Evolutionary conservation across 2,888 invertebrate species (phyloP).

Genomic region (Agelastica alni): DNA sequence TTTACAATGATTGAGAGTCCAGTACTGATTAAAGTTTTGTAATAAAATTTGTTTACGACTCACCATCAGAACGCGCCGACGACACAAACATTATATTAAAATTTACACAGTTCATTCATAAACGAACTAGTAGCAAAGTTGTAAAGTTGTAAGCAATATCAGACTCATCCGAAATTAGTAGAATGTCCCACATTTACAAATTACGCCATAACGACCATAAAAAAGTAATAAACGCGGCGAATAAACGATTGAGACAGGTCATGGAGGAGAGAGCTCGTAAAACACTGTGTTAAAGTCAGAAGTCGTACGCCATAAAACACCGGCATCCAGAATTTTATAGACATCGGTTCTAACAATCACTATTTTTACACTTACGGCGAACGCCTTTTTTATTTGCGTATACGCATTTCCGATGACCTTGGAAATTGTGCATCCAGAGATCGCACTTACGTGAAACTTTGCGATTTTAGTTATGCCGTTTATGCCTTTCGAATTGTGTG

Average conservation of each 20-base stretch:
- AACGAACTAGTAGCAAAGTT: conserved; percentile 33
- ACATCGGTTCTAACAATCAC: conserved; percentile 50
- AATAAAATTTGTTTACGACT: conserved; percentile 45
- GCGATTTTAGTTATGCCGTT: too few relatives aligned
- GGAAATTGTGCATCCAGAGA: conserved; percentile 39
- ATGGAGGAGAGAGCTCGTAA: conserved; percentile 50
- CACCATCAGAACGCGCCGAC: conserved; percentile 2
- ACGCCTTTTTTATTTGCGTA: conserved; percentile 40
- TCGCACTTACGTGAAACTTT: too few relatives aligned
- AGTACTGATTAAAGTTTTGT: conserved; percentile 22
- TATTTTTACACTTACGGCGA: conserved; percentile 38
- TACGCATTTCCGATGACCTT: conserved; percentile 36
- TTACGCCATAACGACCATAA: conserved; percentile 55
- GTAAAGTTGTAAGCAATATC: conserved; percentile 53
- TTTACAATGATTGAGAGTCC: background rate
- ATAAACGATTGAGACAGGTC: conserved; percentile 57
- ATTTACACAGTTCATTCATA: conserved; percentile 18
- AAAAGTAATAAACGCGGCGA: conserved; percentile 56
- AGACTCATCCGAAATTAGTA: conserved; percentile 53
- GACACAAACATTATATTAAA: conserved; percentile 13
- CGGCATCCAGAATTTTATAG: conserved; percentile 51
- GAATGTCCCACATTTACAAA: conserved; percentile 56
- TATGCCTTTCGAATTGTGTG: too few relatives aligned
- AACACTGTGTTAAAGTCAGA: conserved; percentile 53
- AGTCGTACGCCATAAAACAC: conserved; percentile 53